Base-by-base conservation (phyloP, 1,140 invertebrate genomes). In the Mercenaria mercenaria region DNA sequence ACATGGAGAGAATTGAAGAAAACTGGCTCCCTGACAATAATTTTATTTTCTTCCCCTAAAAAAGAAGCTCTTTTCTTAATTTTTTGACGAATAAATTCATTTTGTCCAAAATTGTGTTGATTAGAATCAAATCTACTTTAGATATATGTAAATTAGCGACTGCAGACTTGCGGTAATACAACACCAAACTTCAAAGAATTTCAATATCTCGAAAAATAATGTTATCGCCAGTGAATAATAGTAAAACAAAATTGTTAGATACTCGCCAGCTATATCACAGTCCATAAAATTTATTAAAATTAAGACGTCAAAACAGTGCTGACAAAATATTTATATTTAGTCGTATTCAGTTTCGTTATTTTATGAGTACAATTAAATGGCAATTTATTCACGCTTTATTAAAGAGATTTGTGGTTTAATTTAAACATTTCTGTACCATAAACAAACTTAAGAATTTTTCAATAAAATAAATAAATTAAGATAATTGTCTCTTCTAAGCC, bases 241-340 rank as follows among this genome's bases (percentile, higher is more conserved):
- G 8, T 59, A 23, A 61, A 41, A n/a, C 34, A 37, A 37, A 41
- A 50, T 39, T 15, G 34, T n/a, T 37, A 20, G 26, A 39, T 72
- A 72, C 29, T 29, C 34, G 2, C 23, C 6, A 2, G 15, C 37
- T 61, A 81, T 81, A 82, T 61, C 23, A 41, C 20, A 43, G 39
- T 56, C 29, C 34, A 82, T 64, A 39, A 79, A 82, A 82, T 64
- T 82, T 64, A 82, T 82, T 82, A 32, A 39, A 43, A 43, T 82
- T 39, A 82, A 61, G 56, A 37, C 32, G 41, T 82, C 26, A 23
- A 26, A 67, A 64, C n/a, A 59, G 13, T 39, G 34, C 67, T 37
- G 67, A 72, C 67, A 72, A 20, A 1, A 4, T 72, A 15, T 72
- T 39, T 37, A 8, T 20, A 23, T 72, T 39, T 18, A 72, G 26